Conservation (phyloP, 2,888 invertebrate species). For the Meiosimyza platycephala region DNA sequence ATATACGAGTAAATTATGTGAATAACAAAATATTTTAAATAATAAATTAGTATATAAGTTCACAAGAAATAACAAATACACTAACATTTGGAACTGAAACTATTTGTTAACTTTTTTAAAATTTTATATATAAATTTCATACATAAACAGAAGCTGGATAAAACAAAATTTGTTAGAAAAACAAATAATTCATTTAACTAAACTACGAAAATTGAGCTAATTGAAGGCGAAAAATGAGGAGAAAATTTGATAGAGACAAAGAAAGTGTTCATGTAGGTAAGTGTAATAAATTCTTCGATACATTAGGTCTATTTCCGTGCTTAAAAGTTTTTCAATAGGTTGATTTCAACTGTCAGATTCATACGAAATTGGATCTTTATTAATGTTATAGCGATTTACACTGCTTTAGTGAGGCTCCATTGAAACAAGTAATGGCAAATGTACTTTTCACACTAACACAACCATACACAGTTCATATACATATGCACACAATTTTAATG, state of each 20-base stretch:
- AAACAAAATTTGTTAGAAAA: too few relatives aligned
- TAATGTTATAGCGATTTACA: too few relatives aligned
- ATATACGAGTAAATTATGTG: slow-evolving; percentile 31
- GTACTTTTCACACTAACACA: too few relatives aligned
- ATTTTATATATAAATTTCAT: background rate
- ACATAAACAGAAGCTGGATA: too few relatives aligned
- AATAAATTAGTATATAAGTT: slow-evolving; percentile 19
- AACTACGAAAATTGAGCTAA: slow-evolving; percentile 26
- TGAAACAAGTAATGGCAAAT: too few relatives aligned
- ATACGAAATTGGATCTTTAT: too few relatives aligned
- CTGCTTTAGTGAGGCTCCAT: too few relatives aligned
- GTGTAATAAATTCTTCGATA: background rate
- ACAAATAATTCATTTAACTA: background rate
- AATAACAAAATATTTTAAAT: slow-evolving; percentile 25
- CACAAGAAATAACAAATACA: slow-evolving; percentile 23
- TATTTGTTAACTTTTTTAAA: slow-evolving; percentile 6
- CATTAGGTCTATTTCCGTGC: background rate
- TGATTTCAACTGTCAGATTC: background rate
- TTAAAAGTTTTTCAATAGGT: background rate
- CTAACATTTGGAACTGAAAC: slow-evolving; percentile 9
- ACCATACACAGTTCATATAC: too few relatives aligned
- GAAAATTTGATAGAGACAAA: background rate
- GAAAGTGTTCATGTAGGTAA: background rate
- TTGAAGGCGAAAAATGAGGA: slow-evolving; percentile 3
- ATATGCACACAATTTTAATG: too few relatives aligned